Evolutionary conservation across 2,888 invertebrate genomes (phyloP).

Genomic region (Alviniconcha strummeri): DNA sequence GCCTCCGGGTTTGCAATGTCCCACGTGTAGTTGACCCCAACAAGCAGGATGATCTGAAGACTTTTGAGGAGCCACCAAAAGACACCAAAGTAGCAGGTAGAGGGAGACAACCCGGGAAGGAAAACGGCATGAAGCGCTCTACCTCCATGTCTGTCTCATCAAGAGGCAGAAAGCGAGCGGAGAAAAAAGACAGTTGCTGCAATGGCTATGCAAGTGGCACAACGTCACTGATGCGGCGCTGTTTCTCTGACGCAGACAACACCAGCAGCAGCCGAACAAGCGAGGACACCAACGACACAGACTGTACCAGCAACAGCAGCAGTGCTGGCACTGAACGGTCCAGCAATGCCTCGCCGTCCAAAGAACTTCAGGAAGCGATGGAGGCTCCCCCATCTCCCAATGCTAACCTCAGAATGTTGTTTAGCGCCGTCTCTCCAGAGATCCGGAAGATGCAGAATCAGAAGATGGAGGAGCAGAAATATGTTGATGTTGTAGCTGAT

Average conservation of each 20-base stretch:
- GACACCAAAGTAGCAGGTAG: not conserved
- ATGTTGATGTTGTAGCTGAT: not conserved
- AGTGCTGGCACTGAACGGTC: slow-evolving; percentile 2
- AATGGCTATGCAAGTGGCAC: not conserved
- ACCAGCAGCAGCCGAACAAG: not conserved
- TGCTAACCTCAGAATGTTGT: slow-evolving; percentile 81
- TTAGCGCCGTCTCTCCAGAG: slow-evolving; percentile 78
- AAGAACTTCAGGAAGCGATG: slow-evolving; percentile 27
- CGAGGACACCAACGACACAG: not conserved
- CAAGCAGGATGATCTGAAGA: slow-evolving; percentile 8
- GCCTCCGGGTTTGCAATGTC: no score
- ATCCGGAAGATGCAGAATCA: slow-evolving; percentile 59
- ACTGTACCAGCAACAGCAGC: not conserved
- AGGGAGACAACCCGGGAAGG: slow-evolving; percentile 16
- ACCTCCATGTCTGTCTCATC: slow-evolving; percentile 10
- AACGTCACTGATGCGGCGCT: not conserved
- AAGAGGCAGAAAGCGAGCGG: slow-evolving; percentile 13
- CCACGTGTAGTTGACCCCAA: no score
- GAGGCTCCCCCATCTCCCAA: slow-evolving; percentile 78
- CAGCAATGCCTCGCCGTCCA: not conserved
- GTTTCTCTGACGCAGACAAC: slow-evolving; percentile 21
- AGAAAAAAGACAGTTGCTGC: slow-evolving; percentile 7
- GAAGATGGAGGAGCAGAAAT: slow-evolving; percentile 34
- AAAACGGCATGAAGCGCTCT: slow-evolving; percentile 27
- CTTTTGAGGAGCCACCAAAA: not conserved